Evolutionary conservation across 2,113 vertebrate species (phyloP), one percentile per base, ranked within the genome.

Genomic region (Gadus macrocephalus): DNA sequence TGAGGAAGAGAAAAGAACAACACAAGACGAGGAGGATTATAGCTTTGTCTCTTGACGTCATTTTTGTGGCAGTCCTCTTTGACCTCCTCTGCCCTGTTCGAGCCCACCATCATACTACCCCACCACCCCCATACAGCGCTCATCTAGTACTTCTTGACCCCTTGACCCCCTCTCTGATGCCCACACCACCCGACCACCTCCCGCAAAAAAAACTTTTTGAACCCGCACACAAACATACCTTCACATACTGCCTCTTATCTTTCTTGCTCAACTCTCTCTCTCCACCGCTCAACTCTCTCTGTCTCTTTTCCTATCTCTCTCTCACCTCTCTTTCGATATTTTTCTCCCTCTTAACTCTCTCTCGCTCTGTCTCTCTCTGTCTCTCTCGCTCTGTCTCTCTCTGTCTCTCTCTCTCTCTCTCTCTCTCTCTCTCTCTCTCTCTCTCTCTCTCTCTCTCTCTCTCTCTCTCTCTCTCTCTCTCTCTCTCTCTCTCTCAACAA

Each of bases 381-480:
- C 91, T 92, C 92, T 85, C 93, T 92, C 92, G 89, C 91, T 93
- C n/a, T n/a, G n/a, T n/a, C n/a, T n/a, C n/a, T n/a, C n/a, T n/a
- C n/a, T n/a, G n/a, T n/a, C n/a, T n/a, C n/a, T n/a, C n/a, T n/a
- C n/a, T n/a, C n/a, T n/a, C n/a, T n/a, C n/a, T n/a, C n/a, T n/a
- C n/a, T n/a, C n/a, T n/a, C n/a, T n/a, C 92, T 87, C 81, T 89
- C 86, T 87, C 20, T 87, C 78, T 86, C 80, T 84, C 80, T 84
- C 85, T 83, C 68, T 75, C 69, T 49, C 2, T 49, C 42, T 14
- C 15, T 17, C 55, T 16, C 6, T 60, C 58, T 60, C 17, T 60
- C 58, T 20, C 58, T 60, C 79, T 87, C 78, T 86, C 80, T 84
- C 80, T 84, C 86, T 87, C 78, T 86, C 80, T 84, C 80, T 84